Base-by-base conservation (phyloP, 2,888 invertebrate genomes). In the Pheosia gnoma region DNA sequence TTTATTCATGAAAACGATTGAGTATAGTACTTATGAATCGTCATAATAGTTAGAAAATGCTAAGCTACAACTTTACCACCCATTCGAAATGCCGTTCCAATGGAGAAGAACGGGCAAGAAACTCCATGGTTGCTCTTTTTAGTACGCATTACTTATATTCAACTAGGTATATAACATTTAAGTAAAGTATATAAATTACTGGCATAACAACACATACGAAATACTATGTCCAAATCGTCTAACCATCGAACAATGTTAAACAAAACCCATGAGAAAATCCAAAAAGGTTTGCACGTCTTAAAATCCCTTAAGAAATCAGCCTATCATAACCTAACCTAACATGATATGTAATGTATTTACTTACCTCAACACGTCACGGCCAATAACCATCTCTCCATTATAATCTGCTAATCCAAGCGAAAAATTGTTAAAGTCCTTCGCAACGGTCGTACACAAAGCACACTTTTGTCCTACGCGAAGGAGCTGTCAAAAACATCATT, bases 401-500 rank as follows among this genome's bases (percentile, higher is more conserved):
- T 72, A 77, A 69, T 69, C 72, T 71, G 73, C 68, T 82, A 85
- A 84, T 76, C 80, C 85, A 75, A 77, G 83, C 83, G 79, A 77
- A 85, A 87, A 87, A 81, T 59, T 82, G 73, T 43, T 25, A 6
- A 36, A 67, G 66, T 67, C 63, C 67, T 65, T 53, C 10, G 38
- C 37, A 53, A 53, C 25, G 37, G 37, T 47, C n/a, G 11, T 4
- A 25, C 9, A 55, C 53, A 53, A 53, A 13, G 7, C 55, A 11
- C 3, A 13, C 55, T 39, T 74, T 78, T 77, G 75, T 74, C 66
- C 78, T 77, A 79, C 83, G 79, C 83, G 59, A 78, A 82, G 78
- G 79, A 87, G 82, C 82, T 89, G 92, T 92, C 93, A 91, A 90
- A 93, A 89, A 81, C 81, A 78, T 90, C 90, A 91, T 88, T 81